A percentile compares a stretch with the other conserved stretches of the same genome.
These are phyloP conservation scores for Cheilosia pagana DNA, from an alignment of 2,888 invertebrate genomes.

Conservation along the genomic window DNA sequence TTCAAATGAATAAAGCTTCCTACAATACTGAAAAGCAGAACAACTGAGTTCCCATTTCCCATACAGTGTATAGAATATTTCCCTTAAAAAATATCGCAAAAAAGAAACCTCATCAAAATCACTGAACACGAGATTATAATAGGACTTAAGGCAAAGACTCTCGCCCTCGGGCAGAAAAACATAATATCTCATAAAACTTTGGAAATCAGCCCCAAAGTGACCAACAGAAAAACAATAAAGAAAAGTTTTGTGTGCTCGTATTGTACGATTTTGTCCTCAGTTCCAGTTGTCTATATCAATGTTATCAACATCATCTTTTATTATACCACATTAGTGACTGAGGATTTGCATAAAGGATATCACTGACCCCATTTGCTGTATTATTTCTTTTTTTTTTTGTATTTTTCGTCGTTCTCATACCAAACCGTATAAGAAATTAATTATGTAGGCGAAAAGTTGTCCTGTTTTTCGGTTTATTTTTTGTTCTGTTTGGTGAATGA, in stretches of 20 bases:
- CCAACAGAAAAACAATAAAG: conserved; percentile 31
- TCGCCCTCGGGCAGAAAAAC: conserved; percentile 19
- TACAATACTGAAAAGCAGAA: too few species aligned
- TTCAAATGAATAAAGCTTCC: too few species aligned
- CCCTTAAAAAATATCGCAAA: too few species aligned
- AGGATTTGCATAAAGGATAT: conserved; percentile 58
- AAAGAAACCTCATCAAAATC: too few species aligned
- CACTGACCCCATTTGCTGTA: conserved; percentile 54
- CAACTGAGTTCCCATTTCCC: too few species aligned
- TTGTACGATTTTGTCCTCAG: neutral
- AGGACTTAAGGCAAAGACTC: conserved; percentile 21
- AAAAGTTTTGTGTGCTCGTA: neutral
- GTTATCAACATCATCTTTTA: conserved; percentile 36
- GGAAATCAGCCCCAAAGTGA: conserved; percentile 57
- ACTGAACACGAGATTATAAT: neutral
- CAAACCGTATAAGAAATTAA: conserved; percentile 42
- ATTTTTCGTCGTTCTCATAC: neutral
- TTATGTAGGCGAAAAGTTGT: conserved; percentile 41
- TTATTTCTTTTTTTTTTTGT: neutral
- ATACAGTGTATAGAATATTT: too few species aligned
- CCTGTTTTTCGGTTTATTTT: conserved; percentile 22
- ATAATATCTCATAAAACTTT: conserved; percentile 44
- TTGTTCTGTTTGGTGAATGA: neutral
- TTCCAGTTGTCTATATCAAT: conserved; percentile 5
- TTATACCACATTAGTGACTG: conserved; percentile 67